A percentile compares a stretch with the other conserved stretches of the same genome.
Evolutionary conservation across 2,797 vertebrate species (phyloP).

Genomic region (Graptemys geographica): DNA sequence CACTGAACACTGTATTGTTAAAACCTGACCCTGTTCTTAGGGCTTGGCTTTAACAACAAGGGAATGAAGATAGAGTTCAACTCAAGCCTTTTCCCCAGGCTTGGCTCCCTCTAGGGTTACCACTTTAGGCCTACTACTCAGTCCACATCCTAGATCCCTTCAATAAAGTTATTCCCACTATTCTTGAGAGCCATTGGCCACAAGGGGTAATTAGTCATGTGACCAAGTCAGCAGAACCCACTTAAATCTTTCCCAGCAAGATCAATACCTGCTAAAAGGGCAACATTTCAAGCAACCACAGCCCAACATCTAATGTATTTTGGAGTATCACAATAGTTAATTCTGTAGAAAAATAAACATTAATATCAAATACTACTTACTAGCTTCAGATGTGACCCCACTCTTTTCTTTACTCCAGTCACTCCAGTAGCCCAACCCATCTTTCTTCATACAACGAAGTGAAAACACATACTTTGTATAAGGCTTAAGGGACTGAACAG

Average conservation of each 20-base stretch:
- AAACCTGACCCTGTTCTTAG: background rate
- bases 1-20: background rate
- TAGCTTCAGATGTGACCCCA: slow-evolving; percentile 82
- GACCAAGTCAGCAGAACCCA: background rate
- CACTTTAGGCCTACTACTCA: background rate
- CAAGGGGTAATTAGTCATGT: background rate
- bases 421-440: slow-evolving; percentile 87
- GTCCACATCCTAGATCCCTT: background rate
- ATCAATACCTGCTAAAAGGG: background rate
- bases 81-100: background rate
- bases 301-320: rapidly evolving
- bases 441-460: slow-evolving; percentile 84
- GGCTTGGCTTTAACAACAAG: background rate
- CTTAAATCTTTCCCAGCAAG: background rate
- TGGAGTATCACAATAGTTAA: background rate
- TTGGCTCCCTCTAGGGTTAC: background rate
- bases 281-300: rapidly evolving
- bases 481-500: slow-evolving; percentile 87
- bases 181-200: background rate
- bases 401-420: slow-evolving; percentile 87
- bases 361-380: slow-evolving; percentile 81
- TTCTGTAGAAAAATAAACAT: background rate
- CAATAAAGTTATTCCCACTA: background rate
- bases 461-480: slow-evolving; percentile 86
- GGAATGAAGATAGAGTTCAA: background rate